Evolutionary conservation across 2,888 invertebrate genomes (phyloP), one percentile per base, ranked within the genome.

Genomic region (Chrysomela aeneicollis): DNA sequence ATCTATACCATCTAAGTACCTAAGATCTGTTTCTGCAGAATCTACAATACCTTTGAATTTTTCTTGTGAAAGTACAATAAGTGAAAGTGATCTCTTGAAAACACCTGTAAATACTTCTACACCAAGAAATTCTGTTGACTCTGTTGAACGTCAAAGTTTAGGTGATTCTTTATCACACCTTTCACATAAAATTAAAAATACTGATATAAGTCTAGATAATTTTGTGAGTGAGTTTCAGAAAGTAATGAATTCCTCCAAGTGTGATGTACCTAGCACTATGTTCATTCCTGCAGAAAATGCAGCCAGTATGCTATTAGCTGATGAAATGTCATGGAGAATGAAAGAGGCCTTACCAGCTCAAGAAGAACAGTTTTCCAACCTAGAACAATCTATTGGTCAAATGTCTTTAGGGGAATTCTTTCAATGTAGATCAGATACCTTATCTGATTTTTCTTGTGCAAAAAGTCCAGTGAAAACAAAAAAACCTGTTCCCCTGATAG

Each of bases 381-480:
- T 55, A 18, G 59, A 66, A 32, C 6, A 51, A 22, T 55, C 61
- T 8, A 50, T 54, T 22, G 61, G 60, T 26, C 63, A 73, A 61
- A 68, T 82, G 46, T 84, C 85, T 1, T 78, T 85, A 26, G 83
- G 83, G 21, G 82, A 83, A 70, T 86, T 82, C 73, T 86, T 86
- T 65, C 75, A 77, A 68, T 77, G 82, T 47, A 82, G 81, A 72
- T 84, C 82, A 53, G 83, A 83, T 26, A 76, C 78, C 67, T 71
- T 84, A 3, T 80, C 82, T 2, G 74, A 80, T 21, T 72, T 79
- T 54, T 60, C 65, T 61, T 59, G 69, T 35, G 73, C 73, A 51
- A 67, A 60, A 21, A 78, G 76, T 61, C 79, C 79, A 1, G 68
- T 72, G 61, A 77, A 75, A 69, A 53, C 63, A 47, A 64, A 66